Conservation (phyloP, 2,113 vertebrate genomes). For the Leiothrix lutea region DNA sequence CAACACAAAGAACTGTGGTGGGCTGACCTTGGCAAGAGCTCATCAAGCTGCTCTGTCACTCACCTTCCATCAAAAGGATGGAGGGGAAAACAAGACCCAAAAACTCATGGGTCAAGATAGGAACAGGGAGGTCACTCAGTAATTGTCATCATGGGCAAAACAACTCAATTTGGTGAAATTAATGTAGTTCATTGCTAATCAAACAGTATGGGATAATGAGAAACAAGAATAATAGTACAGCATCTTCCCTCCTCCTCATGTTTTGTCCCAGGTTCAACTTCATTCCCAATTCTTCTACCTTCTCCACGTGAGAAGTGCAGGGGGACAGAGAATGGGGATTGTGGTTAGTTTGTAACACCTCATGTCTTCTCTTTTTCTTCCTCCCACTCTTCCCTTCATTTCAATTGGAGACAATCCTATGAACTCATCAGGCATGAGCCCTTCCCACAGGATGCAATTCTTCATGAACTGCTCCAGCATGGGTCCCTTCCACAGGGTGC, state of each 20-base stretch:
- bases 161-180: not conserved
- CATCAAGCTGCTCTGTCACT: not conserved
- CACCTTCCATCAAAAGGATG: not conserved
- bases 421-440: not conserved
- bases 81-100: not conserved
- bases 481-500: not conserved
- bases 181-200: not conserved
- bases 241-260: rapidly evolving
- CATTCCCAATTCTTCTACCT: not conserved
- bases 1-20: not conserved
- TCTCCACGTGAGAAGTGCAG: not conserved
- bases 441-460: not conserved
- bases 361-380: not conserved
- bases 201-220: not conserved
- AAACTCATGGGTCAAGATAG: not conserved
- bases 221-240: not conserved
- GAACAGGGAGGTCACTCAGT: not conserved
- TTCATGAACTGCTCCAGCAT: not conserved
- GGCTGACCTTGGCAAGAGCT: not conserved
- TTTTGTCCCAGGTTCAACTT: not conserved
- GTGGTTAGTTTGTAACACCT: not conserved
- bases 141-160: not conserved
- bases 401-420: not conserved
- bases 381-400: not conserved
- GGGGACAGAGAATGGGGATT: not conserved